Conservation (phyloP, 2,113 vertebrate species). For the Chloebia gouldiae region DNA sequence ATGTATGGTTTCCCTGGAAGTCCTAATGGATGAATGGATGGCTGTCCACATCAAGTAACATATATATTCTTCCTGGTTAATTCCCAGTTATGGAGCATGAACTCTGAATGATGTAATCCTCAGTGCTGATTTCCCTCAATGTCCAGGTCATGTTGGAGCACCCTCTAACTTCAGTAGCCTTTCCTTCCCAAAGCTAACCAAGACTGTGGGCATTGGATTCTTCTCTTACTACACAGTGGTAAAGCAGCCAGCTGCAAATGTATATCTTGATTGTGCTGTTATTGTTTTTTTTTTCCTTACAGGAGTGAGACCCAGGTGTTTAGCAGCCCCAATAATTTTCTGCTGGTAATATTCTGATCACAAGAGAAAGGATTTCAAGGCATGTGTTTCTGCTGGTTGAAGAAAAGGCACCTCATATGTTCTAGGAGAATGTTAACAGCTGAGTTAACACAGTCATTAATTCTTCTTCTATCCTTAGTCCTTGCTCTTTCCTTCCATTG, state of each 20-base stretch:
- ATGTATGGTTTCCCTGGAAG: background rate
- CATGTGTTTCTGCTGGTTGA: background rate
- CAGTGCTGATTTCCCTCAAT: background rate
- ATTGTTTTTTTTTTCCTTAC: background rate
- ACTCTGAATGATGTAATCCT: background rate
- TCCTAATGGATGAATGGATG: no score
- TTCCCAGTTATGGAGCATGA: background rate
- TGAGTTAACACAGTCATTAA: background rate
- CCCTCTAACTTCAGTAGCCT: background rate
- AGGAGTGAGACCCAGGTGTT: background rate
- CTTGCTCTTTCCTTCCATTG: background rate
- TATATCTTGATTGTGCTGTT: fast-evolving
- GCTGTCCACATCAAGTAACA: background rate
- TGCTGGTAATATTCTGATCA: background rate
- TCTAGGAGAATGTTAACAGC: background rate
- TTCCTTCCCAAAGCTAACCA: background rate
- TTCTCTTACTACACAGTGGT: background rate
- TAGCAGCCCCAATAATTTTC: background rate
- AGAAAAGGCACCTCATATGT: background rate
- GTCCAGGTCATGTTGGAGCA: background rate
- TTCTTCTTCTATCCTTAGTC: background rate
- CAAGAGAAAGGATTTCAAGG: background rate
- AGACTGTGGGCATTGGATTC: fast-evolving
- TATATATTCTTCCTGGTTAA: background rate
- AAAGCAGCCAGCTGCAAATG: background rate